phyloP scores from a whole-genome alignment of 1,140 invertebrate genomes.

The Potamilus streckersoni region DNA sequence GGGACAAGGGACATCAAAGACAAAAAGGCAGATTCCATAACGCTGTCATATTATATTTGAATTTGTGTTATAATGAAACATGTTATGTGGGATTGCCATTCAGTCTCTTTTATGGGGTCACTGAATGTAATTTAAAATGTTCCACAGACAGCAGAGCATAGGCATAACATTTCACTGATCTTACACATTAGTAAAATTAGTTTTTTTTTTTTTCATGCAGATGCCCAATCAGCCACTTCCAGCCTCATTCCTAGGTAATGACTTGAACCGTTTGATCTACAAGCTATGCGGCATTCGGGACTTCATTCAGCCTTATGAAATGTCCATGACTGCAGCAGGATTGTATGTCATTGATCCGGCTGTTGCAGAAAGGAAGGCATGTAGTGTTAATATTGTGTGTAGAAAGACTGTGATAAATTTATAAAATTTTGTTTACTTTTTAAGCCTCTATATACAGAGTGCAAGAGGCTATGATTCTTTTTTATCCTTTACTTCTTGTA shows the following conservation, averaged over 20 bases:
- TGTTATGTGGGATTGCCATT: too few species aligned
- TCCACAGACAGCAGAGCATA: too few species aligned
- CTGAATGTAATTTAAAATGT: too few species aligned
- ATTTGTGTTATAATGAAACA: too few species aligned
- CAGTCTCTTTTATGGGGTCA: too few species aligned
- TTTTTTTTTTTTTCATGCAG: constrained; percentile 10
- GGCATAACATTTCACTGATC: too few species aligned
- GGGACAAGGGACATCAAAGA: too few species aligned
- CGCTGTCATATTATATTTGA: too few species aligned
- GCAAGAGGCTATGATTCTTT: too few species aligned
- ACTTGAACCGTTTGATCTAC: constrained; percentile 56
- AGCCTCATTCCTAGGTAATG: constrained; percentile 44
- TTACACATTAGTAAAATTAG: neutral
- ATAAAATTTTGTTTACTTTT: neutral
- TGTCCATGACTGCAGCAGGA: constrained; percentile 60
- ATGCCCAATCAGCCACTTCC: constrained; percentile 30
- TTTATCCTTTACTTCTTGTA: too few species aligned
- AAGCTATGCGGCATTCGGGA: constrained; percentile 60
- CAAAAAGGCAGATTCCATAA: too few species aligned
- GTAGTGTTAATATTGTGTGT: neutral
- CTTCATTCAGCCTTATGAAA: constrained; percentile 64
- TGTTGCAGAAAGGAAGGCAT: constrained; percentile 64
- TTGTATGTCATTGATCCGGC: constrained; percentile 51
- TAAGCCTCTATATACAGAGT: too few species aligned
- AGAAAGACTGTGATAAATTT: neutral